Base-by-base conservation (phyloP, 2,113 vertebrate species). In the Marcusenius ussheri region DNA sequence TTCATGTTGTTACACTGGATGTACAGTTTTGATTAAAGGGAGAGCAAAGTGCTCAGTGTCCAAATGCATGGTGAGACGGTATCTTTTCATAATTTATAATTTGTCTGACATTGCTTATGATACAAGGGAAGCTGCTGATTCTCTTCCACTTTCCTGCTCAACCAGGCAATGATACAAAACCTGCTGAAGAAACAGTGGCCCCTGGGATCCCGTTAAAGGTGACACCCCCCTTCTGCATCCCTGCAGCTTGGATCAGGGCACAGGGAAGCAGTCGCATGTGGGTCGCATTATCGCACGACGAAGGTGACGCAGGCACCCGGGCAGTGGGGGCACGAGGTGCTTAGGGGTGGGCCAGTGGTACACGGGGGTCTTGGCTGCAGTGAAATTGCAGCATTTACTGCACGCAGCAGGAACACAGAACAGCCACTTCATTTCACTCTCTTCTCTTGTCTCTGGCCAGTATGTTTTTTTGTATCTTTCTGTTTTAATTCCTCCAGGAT, bases 211-310 rank as follows among this genome's bases (percentile, higher is more conserved):
- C 7, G 0, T 47, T 47, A 47, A 47, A 47, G 10, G 45, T 84
- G 15, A 2, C 17, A 11, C 74, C 27, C 39, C 39, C 10, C 56
- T 2, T 8, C 56, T 27, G 62, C 10, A 31, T 83, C 83, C 74
- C 83, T 87, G 84, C 42, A 66, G 91, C 84, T 90, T 91, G 90
- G 89, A 88, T 89, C 42, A 90, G 31, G 42, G 51, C n/a, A 87
- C 27, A 17, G 46, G 87, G 66, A 90, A 84, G 66, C 53, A 70
- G 77, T 50, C 2, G 35, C 91, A 92, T 90, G 88, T 91, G 91
- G 91, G 89, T 88, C 8, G 19, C 89, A 89, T 91, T 90, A 91
- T 74, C 77, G 46, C 62, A 85, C 46, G 83, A 62, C 10, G 31
- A 50, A 90, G 83, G 39, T 90, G 90, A 92, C 88, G 66, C 86